Evolutionary conservation across 92 coral and sea anemone genomes (phyloP), one percentile per base, ranked within the genome.

Genomic region (Phenganax stokvisi): DNA sequence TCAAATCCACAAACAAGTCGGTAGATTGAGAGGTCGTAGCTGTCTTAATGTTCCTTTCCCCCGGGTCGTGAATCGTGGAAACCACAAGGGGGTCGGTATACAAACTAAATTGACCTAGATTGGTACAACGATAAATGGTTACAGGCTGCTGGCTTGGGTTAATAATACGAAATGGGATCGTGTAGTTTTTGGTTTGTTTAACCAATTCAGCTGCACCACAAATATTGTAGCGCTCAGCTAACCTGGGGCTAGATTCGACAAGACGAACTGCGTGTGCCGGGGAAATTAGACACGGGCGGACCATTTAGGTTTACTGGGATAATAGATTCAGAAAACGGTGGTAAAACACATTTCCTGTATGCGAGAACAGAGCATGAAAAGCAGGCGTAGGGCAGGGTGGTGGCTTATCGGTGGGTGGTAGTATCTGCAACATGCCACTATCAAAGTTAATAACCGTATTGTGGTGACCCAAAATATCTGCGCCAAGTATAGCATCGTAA

Each of bases 401-500:
- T 13, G 57, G 12, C 30, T 10, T 11, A 30, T 71, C 17, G 11
- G 55, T 59, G 58, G 56, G 75, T 15, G 8, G 74, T 69, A 59
- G 80, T 2, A 75, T 17, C 63, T 54, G 80, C 9, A 73, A 52
- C 13, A 9, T 9, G 54, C 30, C 27, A 6, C 15, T 8, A 52
- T 84, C 71, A 8, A 87, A 57, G 57, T 84, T 67, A 17, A 84
- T 79, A 15, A 87, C 57, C 3, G 90, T 74, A 10, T 87, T 25
- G 47, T 77, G 80, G 51, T 74, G 85, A 27, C 65, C 77, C 28
- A 87, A 68, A 75, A 87, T 83, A 56, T 87, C 85, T 12, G 72
- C 74, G 0, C 85, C 89, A 10, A 86, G 65, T 10, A 86, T 86
- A 0, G 79, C 86, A 51, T 86, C 86, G 53, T 86, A 86, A 6